Conservation (phyloP, 2,113 vertebrate genomes). For the Phoenicopterus ruber region DNA sequence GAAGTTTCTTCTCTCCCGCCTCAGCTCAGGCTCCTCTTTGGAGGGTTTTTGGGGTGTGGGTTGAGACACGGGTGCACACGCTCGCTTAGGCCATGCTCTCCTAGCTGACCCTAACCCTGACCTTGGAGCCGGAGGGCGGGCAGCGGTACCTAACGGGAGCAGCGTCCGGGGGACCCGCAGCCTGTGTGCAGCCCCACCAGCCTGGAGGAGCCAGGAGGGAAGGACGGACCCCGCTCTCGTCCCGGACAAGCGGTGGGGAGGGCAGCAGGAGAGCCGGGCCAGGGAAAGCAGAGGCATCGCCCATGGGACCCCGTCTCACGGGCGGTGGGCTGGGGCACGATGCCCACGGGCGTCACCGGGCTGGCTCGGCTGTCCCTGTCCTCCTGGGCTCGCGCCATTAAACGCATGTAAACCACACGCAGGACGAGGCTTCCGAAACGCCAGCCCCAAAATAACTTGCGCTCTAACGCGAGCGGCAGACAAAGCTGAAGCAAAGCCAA, state of each 20-base stretch:
- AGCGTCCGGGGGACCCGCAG: background rate
- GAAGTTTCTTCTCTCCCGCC: background rate
- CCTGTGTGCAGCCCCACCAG: background rate
- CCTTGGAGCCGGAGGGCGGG: background rate
- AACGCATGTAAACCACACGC: background rate
- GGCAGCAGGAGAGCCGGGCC: background rate
- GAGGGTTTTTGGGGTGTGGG: background rate
- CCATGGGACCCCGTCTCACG: rapidly evolving
- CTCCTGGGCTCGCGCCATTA: background rate
- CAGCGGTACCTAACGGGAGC: background rate
- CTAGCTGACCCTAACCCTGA: too few species aligned
- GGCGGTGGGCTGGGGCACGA: rapidly evolving
- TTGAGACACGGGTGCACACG: background rate
- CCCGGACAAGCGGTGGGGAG: background rate
- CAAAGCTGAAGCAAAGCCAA: constrained; percentile 43
- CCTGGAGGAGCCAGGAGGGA: background rate
- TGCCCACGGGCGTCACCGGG: rapidly evolving
- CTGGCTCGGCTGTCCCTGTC: background rate
- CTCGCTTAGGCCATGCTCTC: background rate
- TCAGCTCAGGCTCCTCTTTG: background rate
- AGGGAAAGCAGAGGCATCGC: background rate
- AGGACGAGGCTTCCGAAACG: background rate
- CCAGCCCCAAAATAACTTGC: constrained; percentile 38
- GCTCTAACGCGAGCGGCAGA: background rate
- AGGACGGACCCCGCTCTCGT: background rate